Conservation (phyloP, 2,888 invertebrate genomes). For the Seira sanloemensis region DNA sequence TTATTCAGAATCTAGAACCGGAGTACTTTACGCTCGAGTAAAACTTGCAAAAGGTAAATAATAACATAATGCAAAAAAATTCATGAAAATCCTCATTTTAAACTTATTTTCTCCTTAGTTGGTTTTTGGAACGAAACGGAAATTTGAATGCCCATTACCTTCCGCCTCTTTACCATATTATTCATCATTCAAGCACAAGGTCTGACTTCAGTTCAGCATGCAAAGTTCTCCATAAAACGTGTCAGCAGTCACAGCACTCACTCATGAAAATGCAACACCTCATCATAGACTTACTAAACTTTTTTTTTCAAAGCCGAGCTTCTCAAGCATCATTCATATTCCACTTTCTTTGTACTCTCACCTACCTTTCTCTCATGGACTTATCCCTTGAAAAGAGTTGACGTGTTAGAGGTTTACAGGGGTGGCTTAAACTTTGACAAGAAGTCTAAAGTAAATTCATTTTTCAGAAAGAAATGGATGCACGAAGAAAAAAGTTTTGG, state of each 20-base stretch:
- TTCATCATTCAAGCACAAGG: not conserved
- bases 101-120: not conserved
- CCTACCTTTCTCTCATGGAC: not conserved
- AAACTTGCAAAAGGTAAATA: not conserved
- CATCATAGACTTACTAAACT: not conserved
- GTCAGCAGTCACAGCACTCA: conserved; percentile 2
- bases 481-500: conserved; percentile 18
- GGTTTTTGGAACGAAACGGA: not conserved
- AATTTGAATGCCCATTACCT: conserved; percentile 13
- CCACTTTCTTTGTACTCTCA: conserved; percentile 6
- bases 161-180: not conserved
- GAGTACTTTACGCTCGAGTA: too few species aligned
- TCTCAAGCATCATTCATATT: conserved; percentile 5
- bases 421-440: conserved; percentile 37
- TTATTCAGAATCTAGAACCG: too few species aligned
- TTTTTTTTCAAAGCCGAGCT: too few species aligned
- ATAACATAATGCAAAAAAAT: not conserved
- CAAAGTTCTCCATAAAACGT: not conserved
- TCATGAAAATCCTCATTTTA: too few species aligned
- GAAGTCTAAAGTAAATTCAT: conserved; percentile 2
- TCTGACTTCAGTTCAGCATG: not conserved
- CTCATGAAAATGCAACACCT: conserved; percentile 16
- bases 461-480: conserved; percentile 13
- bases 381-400: not conserved
- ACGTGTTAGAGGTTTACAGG: conserved; percentile 32